These are phyloP conservation scores for Bellardia pandia DNA, from an alignment of 2,888 invertebrate species.

Conservation along the genomic window DNA sequence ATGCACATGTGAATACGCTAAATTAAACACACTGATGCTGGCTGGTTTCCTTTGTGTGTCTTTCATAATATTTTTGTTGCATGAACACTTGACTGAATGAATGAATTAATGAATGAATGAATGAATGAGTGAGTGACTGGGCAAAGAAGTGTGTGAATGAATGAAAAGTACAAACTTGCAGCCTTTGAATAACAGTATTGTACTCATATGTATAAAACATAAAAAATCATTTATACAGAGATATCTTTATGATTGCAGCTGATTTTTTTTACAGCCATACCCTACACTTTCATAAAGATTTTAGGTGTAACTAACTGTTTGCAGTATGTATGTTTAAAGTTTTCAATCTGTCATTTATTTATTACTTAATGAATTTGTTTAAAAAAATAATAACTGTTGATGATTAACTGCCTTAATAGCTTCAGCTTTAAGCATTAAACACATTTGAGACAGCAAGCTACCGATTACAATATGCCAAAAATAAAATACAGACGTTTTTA, in stretches of 20 bases:
- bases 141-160: background rate
- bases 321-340: too few relatives aligned
- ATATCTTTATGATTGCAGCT: background rate
- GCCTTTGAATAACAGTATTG: conserved; percentile 27
- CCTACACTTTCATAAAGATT: background rate
- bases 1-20: conserved; percentile 60
- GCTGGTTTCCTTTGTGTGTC: conserved; percentile 13
- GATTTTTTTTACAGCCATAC: background rate
- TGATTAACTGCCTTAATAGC: too few relatives aligned
- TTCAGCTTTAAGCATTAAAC: too few relatives aligned
- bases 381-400: too few relatives aligned
- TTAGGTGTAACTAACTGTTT: background rate
- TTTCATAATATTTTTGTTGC: conserved; percentile 12
- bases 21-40: conserved; percentile 57
- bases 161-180: conserved; percentile 17
- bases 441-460: too few relatives aligned
- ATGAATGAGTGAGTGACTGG: background rate
- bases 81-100: conserved; percentile 2
- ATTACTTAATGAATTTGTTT: too few relatives aligned
- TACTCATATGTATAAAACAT: background rate
- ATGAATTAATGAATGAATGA: background rate
- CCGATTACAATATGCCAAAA: too few relatives aligned
- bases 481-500: too few relatives aligned
- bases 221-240: background rate
- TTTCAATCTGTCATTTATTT: too few relatives aligned